These are phyloP conservation scores for Cacoxenus indagator DNA, from an alignment of 2,888 invertebrate genomes.

Conservation along the genomic window DNA sequence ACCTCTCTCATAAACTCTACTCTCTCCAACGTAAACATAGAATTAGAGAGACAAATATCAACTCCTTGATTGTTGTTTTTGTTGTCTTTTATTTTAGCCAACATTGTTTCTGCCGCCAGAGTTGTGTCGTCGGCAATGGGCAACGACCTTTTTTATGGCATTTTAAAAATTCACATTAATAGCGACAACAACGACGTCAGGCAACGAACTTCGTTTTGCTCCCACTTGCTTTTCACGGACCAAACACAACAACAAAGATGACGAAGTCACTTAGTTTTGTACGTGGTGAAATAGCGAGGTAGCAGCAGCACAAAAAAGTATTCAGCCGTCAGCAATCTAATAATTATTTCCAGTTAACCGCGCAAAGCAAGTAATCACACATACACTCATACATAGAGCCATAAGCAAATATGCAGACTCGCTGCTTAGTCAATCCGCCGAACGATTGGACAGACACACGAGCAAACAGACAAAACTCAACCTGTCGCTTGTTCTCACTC, in stretches of 20 bases:
- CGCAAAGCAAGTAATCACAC: not conserved
- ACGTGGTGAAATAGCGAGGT: not conserved
- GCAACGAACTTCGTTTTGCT: constrained; percentile 1
- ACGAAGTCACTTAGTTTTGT: not conserved
- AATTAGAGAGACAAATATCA: not conserved
- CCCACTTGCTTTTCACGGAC: not conserved
- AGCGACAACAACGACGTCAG: not conserved
- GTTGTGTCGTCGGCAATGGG: constrained; percentile 46
- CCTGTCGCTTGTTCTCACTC: not conserved
- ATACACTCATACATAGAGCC: not conserved
- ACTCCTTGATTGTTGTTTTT: constrained; percentile 4
- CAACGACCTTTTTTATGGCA: constrained; percentile 52
- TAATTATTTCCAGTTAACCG: constrained; percentile 16
- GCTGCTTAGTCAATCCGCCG: not conserved
- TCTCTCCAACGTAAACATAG: not conserved
- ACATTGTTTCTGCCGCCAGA: constrained; percentile 37
- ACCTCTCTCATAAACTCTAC: not conserved
- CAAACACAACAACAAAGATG: not conserved
- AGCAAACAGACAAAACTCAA: not conserved
- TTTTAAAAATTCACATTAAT: constrained; percentile 9
- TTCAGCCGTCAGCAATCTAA: constrained; percentile 18
- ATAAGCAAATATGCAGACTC: not conserved
- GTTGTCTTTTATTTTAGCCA: constrained; percentile 14
- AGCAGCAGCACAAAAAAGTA: constrained; percentile 5
- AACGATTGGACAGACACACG: not conserved